Base-by-base conservation (phyloP, 2,888 invertebrate species). In the Drosophila subquinaria region DNA sequence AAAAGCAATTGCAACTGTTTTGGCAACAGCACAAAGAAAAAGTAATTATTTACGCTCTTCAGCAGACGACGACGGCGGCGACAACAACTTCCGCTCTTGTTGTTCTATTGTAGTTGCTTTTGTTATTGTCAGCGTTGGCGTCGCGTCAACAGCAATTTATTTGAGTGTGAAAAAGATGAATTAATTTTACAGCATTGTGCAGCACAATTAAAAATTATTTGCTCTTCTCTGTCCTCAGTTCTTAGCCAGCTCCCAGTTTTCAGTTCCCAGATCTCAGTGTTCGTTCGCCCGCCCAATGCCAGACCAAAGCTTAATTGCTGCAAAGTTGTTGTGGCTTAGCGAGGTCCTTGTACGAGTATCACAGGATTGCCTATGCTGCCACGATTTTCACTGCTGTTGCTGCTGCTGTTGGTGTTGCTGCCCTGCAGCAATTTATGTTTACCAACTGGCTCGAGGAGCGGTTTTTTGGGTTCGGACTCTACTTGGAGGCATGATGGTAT, bases 171-270 rank as follows among this genome's bases (percentile, higher is more conserved):
- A 87, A 87, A 87, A 87, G 90, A 87, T 87, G 87, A 87, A 87
- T 87, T 87, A 90, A 87, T 90, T 87, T 87, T 89, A 89, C 87
- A 87, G 87, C 90, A 87, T 90, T 90, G 90, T 90, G 87, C 89
- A 90, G 89, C 77, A 87, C 87, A 90, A 87, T 87, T 87, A 87
- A 87, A 84, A 87, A 87, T 87, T 87, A 87, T 87, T 90, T 89
- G 88, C 87, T 83, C 71, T 45, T 55, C 47, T 23, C 40, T 1
- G 42, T 23, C 20, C 56, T 65, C 55, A 3, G 30, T n/a, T 30
- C 17, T 13, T n/a, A n/a, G 17, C 17, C 17, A 17, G 17, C 17
- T 17, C 17, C 17, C 33, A 33, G 9, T 62, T 36, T 10, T 13
- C 27, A 33, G 30, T 30, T 48, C 30, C 9, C 36, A 27, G 4